These are phyloP conservation scores for Lochmaea capreae DNA, from an alignment of 2,888 invertebrate genomes.

Conservation along the genomic window DNA sequence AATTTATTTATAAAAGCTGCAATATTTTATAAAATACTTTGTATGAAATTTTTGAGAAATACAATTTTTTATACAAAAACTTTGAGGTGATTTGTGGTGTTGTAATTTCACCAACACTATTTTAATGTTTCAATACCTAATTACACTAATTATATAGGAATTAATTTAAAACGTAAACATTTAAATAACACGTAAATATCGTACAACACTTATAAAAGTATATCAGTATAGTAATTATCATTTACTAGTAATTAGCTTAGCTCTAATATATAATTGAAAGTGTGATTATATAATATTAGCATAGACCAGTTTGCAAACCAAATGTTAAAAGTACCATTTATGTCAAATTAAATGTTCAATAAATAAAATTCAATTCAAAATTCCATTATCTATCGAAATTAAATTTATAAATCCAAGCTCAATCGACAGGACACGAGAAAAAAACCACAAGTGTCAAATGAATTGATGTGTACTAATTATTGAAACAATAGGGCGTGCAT, in stretches of 20 bases:
- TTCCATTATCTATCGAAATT: too few relatives aligned
- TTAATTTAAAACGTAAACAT: background rate
- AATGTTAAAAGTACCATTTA: background rate
- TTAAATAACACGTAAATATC: constrained; percentile 10
- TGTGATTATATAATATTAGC: constrained; percentile 45
- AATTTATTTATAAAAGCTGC: too few relatives aligned
- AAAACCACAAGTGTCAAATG: too few relatives aligned
- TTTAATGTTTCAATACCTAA: background rate
- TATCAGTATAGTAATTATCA: constrained; percentile 39
- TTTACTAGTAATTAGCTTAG: constrained; percentile 45
- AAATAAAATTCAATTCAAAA: too few relatives aligned
- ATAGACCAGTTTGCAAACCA: constrained; percentile 11
- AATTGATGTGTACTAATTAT: too few relatives aligned
- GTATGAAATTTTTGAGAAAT: too few relatives aligned
- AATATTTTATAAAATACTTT: too few relatives aligned
- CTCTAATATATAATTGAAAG: constrained; percentile 47
- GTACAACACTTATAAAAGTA: constrained; percentile 34
- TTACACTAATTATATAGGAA: background rate
- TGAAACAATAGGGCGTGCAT: too few relatives aligned
- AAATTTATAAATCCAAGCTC: too few relatives aligned
- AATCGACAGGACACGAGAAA: too few relatives aligned
- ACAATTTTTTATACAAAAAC: too few relatives aligned
- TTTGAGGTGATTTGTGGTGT: background rate
- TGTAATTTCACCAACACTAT: background rate
- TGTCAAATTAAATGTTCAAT: too few relatives aligned